Base-by-base conservation (phyloP, 2,888 invertebrate species). In the Xanthorhoe designata region DNA sequence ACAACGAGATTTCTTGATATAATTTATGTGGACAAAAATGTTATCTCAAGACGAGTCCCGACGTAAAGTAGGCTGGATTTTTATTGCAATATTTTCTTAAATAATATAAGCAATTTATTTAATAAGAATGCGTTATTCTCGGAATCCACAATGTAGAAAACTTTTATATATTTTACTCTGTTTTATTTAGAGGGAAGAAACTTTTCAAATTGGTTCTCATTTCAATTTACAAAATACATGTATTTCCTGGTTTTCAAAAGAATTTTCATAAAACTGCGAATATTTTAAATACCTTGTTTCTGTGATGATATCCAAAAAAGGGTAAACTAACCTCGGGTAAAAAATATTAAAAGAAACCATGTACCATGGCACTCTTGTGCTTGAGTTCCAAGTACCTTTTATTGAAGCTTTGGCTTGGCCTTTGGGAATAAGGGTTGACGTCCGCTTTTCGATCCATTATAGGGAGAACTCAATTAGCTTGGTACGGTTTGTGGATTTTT, bases 11-110 rank as follows among this genome's bases (percentile, higher is more conserved):
- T 57, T 45, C 64, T 58, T 68, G 50, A 54, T 54, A 58, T 57
- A 57, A 68, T 68, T 68, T 68, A 68, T 60, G 64, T 61, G 53
- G 57, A 45, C 50, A 61, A 58, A 64, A 45, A 60, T 63, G 53
- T 61, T 65, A 61, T 59, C 35, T 32, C 29, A 29, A 49, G 15
- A 54, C 24, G 38, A 51, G 38, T 19, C 52, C 29, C 38, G 29
- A 49, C 42, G 56, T 51, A 66, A 52, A 61, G 52, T 55, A 49
- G 55, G 55, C 35, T 38, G 49, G 32, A 55, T 61, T 17, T 50
- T 35, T 61, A 47, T 47, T 47, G 17, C 13, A 15, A 15, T 47
- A 13, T 47, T 47, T 8, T 15, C 17, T 42, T 13, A 13, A 42
- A 42, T 35, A 24, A 24, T 24, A 24, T 24, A 5, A 24, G 24